Conservation (phyloP, 1,140 invertebrate species). For the Pissodes strobi region DNA sequence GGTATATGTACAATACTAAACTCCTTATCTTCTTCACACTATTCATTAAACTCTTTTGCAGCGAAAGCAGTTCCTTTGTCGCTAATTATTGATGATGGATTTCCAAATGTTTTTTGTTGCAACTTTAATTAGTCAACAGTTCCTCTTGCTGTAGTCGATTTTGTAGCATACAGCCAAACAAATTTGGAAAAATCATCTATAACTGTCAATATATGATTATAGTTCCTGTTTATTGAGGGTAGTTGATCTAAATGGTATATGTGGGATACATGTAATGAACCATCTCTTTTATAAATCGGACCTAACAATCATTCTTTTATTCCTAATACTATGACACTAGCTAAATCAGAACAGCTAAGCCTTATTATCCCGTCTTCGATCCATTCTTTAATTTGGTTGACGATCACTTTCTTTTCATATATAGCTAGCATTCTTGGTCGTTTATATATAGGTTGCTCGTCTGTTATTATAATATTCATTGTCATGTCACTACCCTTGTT, state of each 20-base stretch:
- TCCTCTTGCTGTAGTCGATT: too few relatives aligned
- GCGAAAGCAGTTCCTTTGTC: conserved; percentile 55
- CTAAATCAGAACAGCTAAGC: conserved; percentile 56
- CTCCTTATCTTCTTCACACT: conserved; percentile 42
- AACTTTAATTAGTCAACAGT: conserved; percentile 36
- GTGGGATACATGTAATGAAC: conserved; percentile 47
- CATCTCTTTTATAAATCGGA: conserved; percentile 39
- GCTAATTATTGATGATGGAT: conserved; percentile 48
- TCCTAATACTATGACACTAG: conserved; percentile 56
- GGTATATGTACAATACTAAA: conserved; percentile 39
- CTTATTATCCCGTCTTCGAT: conserved; percentile 42
- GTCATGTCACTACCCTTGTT: conserved; percentile 21
- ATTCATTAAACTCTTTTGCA: conserved; percentile 42
- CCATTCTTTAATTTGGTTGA: conserved; percentile 37
- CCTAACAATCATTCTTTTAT: conserved; percentile 53
- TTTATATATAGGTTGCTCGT: conserved; percentile 46
- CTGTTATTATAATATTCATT: conserved; percentile 36
- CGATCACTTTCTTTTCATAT: conserved; percentile 40
- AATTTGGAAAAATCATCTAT: too few relatives aligned
- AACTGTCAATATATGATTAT: conserved; percentile 54
- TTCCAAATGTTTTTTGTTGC: conserved; percentile 46
- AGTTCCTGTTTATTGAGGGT: conserved; percentile 47
- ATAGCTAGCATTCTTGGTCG: conserved; percentile 44
- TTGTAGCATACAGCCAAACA: too few relatives aligned
- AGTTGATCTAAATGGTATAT: conserved; percentile 54